Conservation (phyloP, 1,140 invertebrate species). For the Aphis gossypii region DNA sequence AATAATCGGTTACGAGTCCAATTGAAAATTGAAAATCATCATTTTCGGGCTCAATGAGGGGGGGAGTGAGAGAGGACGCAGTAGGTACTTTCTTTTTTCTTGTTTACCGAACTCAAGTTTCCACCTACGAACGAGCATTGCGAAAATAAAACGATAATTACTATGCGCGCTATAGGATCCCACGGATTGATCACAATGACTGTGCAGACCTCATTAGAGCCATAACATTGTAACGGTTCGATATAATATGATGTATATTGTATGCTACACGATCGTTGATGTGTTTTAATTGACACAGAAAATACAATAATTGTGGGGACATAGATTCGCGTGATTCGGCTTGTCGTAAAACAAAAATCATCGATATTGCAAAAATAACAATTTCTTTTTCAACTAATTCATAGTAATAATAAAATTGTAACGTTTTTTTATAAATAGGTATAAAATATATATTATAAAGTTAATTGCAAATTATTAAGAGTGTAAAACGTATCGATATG, state of each 20-base stretch:
- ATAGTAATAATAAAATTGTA: background rate
- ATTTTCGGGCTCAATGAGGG: background rate
- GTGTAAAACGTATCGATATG: background rate
- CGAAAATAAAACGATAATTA: constrained; percentile 57
- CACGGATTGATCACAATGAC: constrained; percentile 54
- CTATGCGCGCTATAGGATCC: constrained; percentile 40
- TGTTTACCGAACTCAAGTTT: background rate
- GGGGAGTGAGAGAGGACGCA: background rate
- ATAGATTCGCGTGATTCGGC: background rate
- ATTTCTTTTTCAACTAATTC: background rate
- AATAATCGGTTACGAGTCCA: background rate
- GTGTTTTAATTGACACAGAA: constrained; percentile 47
- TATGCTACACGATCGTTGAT: background rate
- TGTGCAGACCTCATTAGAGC: constrained; percentile 48
- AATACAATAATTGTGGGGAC: constrained; percentile 1
- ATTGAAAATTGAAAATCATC: background rate
- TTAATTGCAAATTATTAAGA: background rate
- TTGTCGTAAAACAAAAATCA: background rate
- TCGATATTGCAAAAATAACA: background rate
- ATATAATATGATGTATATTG: background rate
- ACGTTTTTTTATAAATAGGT: too few species aligned
- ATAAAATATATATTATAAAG: background rate
- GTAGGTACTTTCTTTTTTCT: constrained; percentile 12
- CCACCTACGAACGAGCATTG: constrained; percentile 46
- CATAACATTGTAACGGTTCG: constrained; percentile 47